Evolutionary conservation across 1,140 invertebrate species (phyloP).

Genomic region (Drosophila arawakana): DNA sequence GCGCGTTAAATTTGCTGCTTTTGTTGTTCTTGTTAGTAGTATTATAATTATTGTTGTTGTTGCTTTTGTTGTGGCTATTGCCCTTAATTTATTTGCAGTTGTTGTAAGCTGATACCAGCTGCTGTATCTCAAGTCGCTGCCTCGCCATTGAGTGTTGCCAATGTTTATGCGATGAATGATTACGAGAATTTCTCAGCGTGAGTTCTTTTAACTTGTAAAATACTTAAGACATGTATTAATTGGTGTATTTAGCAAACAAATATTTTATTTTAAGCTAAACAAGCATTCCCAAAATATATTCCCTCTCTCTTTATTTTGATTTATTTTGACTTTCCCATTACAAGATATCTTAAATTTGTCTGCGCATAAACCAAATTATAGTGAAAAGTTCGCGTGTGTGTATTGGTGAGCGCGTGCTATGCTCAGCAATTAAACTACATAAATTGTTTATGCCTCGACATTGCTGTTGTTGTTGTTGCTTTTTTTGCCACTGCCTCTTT

Average conservation of each 20-base stretch:
- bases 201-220: too few species aligned
- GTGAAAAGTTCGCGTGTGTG: background rate
- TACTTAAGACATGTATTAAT: too few species aligned
- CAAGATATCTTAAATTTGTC: background rate
- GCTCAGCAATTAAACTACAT: conserved; percentile 59
- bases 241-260: too few species aligned
- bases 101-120: conserved; percentile 49
- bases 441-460: conserved; percentile 45
- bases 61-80: conserved; percentile 39
- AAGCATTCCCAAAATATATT: too few species aligned
- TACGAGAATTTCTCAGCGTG: background rate
- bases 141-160: background rate
- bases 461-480: background rate
- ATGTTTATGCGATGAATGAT: conserved; percentile 37
- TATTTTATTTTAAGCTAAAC: too few species aligned
- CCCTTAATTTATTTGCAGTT: conserved; percentile 52
- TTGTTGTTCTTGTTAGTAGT: conserved; percentile 13
- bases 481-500: conserved; percentile 14
- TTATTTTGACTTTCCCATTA: too few species aligned
- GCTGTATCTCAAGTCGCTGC: conserved; percentile 26
- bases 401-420: conserved; percentile 48
- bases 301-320: too few species aligned
- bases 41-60: conserved; percentile 9
- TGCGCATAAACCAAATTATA: conserved; percentile 30
- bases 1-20: conserved; percentile 27